Base-by-base conservation (phyloP, 2,113 vertebrate genomes). In the Dendropsophus ebraccatus region DNA sequence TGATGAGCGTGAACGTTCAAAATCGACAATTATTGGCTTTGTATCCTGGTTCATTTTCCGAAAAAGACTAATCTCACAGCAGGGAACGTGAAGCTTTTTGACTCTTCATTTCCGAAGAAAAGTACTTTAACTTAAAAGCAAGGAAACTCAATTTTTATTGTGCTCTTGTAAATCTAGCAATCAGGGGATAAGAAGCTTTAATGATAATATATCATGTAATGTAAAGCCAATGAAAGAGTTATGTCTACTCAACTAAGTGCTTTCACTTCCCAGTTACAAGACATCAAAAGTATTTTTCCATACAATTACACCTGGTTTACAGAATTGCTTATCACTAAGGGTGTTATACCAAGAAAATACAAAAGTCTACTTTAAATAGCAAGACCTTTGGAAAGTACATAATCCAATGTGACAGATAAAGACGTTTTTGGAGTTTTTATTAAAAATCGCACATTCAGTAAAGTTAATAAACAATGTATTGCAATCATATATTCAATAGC, bases 101-200 rank as follows among this genome's bases (percentile, higher is more conserved):
- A 79, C 21, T 85, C 21, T 37, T 67, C 30, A 41, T 28, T 69
- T 76, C 75, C 70, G 78, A 85, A 85, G 70, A 60, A 78, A 79
- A 78, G 75, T 70, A 78, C 60, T 69, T 79, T 84, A 84, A 75
- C 70, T 75, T 45, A 84, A 72, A 76, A 37, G 70, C 52, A 83
- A 74, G 82, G 37, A 73, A 83, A 62, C 58, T 76, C 52, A 60
- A 74, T 75, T 84, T 78, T 85, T 41, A 41, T 78, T 70, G 75
- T 85, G 74, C 50, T 56, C 47, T 79, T 79, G 49, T 79, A 85
- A 78, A 79, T 85, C 47, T 41, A 25, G 60, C 84, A 85, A 79
- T 79, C 74, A 85, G 74, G 69, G 30, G 50, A 85, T 79, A 79
- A 85, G 84, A 70, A 52, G 60, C 58, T 69, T 79, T 85, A 85